These are phyloP conservation scores for Aegypius monachus DNA, from an alignment of 2,113 vertebrate genomes.

Conservation along the genomic window DNA sequence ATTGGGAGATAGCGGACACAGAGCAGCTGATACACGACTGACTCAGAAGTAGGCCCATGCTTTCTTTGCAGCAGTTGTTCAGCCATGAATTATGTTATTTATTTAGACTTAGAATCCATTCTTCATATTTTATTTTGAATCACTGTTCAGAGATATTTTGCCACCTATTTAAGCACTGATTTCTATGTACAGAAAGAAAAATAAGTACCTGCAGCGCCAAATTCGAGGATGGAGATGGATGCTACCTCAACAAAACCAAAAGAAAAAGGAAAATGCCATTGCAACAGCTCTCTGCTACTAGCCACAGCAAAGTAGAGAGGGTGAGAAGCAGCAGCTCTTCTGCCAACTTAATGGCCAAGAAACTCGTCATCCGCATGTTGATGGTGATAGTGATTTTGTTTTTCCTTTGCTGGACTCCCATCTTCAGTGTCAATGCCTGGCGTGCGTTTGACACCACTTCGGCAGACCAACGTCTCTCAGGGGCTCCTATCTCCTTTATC, in stretches of 20 bases:
- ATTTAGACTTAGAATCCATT: neutral
- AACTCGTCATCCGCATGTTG: slow-evolving; percentile 95
- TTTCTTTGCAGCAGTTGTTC: neutral
- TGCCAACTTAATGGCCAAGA: slow-evolving; percentile 92
- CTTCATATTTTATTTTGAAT: neutral
- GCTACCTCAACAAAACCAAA: slow-evolving; percentile 82
- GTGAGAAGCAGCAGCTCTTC: slow-evolving; percentile 83
- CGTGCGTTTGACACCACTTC: slow-evolving; percentile 85
- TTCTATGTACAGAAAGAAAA: slow-evolving; percentile 78
- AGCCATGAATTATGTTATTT: neutral
- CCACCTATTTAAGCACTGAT: neutral
- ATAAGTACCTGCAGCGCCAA: slow-evolving; percentile 72
- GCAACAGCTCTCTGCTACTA: slow-evolving; percentile 46
- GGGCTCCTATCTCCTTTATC: slow-evolving; percentile 96
- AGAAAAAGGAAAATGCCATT: slow-evolving; percentile 71
- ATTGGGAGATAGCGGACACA: fast-evolving
- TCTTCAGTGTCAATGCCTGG: slow-evolving; percentile 95
- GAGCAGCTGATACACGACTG: neutral
- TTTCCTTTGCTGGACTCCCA: slow-evolving; percentile 95
- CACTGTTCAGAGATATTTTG: neutral
- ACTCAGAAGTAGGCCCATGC: neutral
- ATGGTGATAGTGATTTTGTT: slow-evolving; percentile 94
- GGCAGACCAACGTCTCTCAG: slow-evolving; percentile 84
- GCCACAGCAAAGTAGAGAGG: slow-evolving; percentile 61
- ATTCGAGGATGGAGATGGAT: slow-evolving; percentile 84